Conservation (phyloP, 2,888 invertebrate genomes). For the Drosophila limbata region DNA sequence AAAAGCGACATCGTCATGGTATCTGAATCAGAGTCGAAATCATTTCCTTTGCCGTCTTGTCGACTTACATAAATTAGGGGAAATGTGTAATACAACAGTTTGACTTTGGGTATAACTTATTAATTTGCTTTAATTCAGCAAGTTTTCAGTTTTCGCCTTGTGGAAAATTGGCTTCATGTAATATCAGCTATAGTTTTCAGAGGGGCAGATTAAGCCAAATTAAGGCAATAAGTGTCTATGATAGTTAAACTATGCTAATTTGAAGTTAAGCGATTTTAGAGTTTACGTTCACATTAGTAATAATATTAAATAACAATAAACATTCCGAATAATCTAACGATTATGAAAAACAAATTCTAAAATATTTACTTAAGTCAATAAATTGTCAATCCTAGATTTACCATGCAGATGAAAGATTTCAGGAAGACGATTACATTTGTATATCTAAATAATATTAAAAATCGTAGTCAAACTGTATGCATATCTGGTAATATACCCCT, state of each 20-base stretch:
- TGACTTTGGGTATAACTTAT: constrained; percentile 46
- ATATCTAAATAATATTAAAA: too few species aligned
- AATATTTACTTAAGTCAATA: too few species aligned
- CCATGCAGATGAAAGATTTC: too few species aligned
- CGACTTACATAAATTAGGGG: constrained; percentile 43
- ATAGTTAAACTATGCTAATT: constrained; percentile 26
- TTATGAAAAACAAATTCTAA: too few species aligned
- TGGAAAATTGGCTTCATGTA: constrained; percentile 61
- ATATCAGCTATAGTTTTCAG: constrained; percentile 3
- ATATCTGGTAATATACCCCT: too few species aligned
- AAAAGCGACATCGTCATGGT: constrained; percentile 60
- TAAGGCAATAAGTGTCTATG: constrained; percentile 27
- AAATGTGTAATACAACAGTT: constrained; percentile 34
- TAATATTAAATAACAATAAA: neutral
- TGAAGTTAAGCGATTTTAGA: neutral
- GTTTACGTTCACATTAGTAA: neutral
- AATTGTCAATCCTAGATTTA: too few species aligned
- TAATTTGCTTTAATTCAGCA: constrained; percentile 73
- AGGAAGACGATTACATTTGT: too few species aligned
- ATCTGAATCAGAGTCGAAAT: constrained; percentile 32
- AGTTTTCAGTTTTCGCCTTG: constrained; percentile 54
- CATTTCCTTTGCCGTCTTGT: constrained; percentile 39
- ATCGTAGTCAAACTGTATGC: too few species aligned
- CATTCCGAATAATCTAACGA: too few species aligned
- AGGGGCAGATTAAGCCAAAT: constrained; percentile 11